These are phyloP conservation scores for Chrysopilus asiliformis DNA, from an alignment of 2,888 invertebrate genomes.

Conservation along the genomic window DNA sequence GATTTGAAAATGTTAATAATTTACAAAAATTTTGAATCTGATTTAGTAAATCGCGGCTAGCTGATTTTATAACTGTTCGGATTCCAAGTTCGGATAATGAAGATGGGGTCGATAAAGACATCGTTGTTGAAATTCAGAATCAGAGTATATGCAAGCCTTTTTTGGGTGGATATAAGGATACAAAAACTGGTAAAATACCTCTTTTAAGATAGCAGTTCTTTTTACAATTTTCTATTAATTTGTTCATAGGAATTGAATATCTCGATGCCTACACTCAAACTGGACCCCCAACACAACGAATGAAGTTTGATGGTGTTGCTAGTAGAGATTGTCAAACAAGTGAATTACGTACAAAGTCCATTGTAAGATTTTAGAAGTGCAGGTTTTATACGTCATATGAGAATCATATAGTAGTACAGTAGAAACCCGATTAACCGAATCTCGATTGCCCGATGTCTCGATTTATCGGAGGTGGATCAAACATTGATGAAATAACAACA, in stretches of 20 bases:
- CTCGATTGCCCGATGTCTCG: no score
- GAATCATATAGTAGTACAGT: neutral
- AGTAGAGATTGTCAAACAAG: conserved; percentile 53
- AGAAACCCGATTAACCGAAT: no score
- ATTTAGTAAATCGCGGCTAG: conserved; percentile 33
- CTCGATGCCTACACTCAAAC: conserved; percentile 79
- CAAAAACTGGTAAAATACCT: conserved; percentile 41
- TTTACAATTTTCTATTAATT: neutral
- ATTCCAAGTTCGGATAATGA: conserved; percentile 36
- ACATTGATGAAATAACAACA: no score
- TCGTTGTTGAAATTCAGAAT: conserved; percentile 47
- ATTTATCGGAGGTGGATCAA: no score
- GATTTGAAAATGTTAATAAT: conserved; percentile 1
- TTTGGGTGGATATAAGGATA: conserved; percentile 68
- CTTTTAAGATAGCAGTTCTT: neutral
- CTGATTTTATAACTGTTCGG: conserved; percentile 43
- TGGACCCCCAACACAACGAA: conserved; percentile 29
- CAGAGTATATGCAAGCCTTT: conserved; percentile 55
- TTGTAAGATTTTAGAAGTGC: conserved; percentile 25
- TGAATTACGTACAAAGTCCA: conserved; percentile 25
- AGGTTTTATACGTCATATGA: neutral
- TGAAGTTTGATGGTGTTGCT: conserved; percentile 21
- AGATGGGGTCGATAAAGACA: conserved; percentile 30
- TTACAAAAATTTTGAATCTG: conserved; percentile 1
- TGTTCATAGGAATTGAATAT: conserved; percentile 44